These are phyloP conservation scores for Channa argus DNA, from an alignment of 2,113 vertebrate genomes.

Conservation along the genomic window DNA sequence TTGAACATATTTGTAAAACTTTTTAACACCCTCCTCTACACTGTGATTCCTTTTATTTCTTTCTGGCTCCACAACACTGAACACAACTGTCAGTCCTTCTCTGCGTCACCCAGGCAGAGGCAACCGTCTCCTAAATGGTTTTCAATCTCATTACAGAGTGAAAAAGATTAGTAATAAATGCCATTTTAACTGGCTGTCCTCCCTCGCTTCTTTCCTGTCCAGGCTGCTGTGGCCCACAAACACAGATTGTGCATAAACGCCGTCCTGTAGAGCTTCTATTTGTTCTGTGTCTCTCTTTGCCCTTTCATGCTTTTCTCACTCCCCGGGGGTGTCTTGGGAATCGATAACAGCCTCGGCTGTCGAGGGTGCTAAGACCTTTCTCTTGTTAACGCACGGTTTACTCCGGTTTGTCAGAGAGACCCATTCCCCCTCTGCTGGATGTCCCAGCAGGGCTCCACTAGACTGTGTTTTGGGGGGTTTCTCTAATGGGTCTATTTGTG, in stretches of 20 bases:
- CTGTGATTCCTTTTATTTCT: background rate
- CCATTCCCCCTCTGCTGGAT: constrained; percentile 28
- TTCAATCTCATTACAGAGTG: constrained; percentile 43
- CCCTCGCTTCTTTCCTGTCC: background rate
- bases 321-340: constrained; percentile 42
- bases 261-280: constrained; percentile 41
- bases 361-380: constrained; percentile 72
- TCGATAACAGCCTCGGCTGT: constrained; percentile 51
- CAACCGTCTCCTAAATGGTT: constrained; percentile 26
- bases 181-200: constrained; percentile 25
- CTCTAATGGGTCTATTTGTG: constrained; percentile 47
- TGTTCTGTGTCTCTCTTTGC: constrained; percentile 43
- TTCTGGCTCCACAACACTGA: constrained; percentile 9
- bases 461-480: constrained; percentile 11
- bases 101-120: constrained; percentile 9
- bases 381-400: constrained; percentile 57
- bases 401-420: constrained; percentile 50
- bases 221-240: constrained; percentile 23
- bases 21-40: background rate
- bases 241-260: constrained; percentile 60
- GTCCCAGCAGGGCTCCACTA: constrained; percentile 28
- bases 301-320: constrained; percentile 78
- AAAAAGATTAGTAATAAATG: constrained; percentile 57
- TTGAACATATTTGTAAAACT: no score
- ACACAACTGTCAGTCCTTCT: constrained; percentile 8